Base-by-base conservation (phyloP, 2,888 invertebrate species). In the Smittia sp. region DNA sequence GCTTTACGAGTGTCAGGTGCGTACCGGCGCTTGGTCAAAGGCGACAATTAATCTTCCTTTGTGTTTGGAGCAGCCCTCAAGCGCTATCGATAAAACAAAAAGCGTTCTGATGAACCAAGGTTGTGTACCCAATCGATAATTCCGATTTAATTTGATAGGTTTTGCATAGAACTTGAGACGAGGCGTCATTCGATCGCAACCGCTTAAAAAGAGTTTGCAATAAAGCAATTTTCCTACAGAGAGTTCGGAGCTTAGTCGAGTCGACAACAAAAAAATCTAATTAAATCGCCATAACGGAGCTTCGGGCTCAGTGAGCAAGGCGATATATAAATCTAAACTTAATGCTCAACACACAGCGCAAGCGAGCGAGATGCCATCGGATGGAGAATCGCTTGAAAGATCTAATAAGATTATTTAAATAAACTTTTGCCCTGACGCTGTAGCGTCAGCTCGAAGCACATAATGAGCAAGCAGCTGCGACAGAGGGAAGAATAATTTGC, bases 1-100 rank as follows among this genome's bases (percentile, higher is more conserved):
- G 76, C 90, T 91, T 18, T 93, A 93, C 83, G 91, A 91, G 81
- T 92, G 92, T 81, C 93, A 93, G 88, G 92, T 93, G 83, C 11
- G 58, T 24, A 18, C 39, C 39, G 39, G 13, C 32, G 46, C 15
- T 46, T 11, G 46, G n/a, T n/a, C 46, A 46, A 46, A 13, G 13
- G 15, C 46, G 9, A n/a, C 46, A 46, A 46, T 46, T 13, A 32
- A 32, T 32, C 32, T 32, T 32, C 9, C 32, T 32, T 32, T 32
- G n/a, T n/a, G n/a, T 32, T 9, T 32, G 32, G 4, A 15, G 4
- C 3, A 46, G 4, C 52, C 52, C 58, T 58, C 24, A 15, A 46
- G 15, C 24, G 4, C 7, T 58, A 58, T 22, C 20, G 24, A 58
- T 58, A 58, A 20, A 58, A 20, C 58, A 58, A 58, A 46, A 46